phyloP scores from a whole-genome alignment of 2,888 invertebrate species.

The Euzetes globulus region DNA sequence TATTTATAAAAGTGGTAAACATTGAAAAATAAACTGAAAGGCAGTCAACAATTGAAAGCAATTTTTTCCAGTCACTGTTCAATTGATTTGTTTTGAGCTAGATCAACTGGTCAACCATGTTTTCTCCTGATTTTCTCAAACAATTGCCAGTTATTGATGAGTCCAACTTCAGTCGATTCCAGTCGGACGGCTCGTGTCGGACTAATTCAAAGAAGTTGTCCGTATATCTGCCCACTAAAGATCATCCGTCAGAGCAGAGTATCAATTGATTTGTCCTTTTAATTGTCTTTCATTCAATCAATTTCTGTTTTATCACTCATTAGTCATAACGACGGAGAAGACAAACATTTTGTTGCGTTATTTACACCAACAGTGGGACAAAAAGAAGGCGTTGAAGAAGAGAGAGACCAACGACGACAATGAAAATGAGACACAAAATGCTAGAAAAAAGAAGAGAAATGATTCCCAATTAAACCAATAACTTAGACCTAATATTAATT shows the following conservation, averaged over 20 bases:
- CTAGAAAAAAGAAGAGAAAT: conserved; percentile 3
- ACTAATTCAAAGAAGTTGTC: conserved; percentile 66
- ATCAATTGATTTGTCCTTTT: conserved; percentile 40
- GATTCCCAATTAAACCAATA: background rate
- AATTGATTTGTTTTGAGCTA: no score
- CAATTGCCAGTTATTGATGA: conserved; percentile 83
- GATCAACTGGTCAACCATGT: no score
- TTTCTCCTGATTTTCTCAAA: conserved; percentile 82
- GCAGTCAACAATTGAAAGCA: no score
- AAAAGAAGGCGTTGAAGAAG: conserved; percentile 54
- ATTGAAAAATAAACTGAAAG: no score
- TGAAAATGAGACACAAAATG: conserved; percentile 1
- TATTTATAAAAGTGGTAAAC: no score
- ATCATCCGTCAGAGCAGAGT: conserved; percentile 80
- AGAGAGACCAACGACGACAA: conserved; percentile 13
- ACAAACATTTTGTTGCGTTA: conserved; percentile 86
- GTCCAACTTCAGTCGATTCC: conserved; percentile 81
- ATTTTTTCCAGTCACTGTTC: background rate
- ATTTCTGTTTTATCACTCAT: background rate
- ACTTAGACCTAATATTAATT: background rate
- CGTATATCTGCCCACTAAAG: conserved; percentile 84
- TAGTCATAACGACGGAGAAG: conserved; percentile 91
- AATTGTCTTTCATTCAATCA: background rate
- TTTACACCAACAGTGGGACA: conserved; percentile 91
- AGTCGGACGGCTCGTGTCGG: conserved; percentile 72